A percentile compares a stretch with the other conserved stretches of the same genome.
Evolutionary conservation across 2,888 invertebrate species (phyloP).

Genomic region (Bombylius discolor): DNA sequence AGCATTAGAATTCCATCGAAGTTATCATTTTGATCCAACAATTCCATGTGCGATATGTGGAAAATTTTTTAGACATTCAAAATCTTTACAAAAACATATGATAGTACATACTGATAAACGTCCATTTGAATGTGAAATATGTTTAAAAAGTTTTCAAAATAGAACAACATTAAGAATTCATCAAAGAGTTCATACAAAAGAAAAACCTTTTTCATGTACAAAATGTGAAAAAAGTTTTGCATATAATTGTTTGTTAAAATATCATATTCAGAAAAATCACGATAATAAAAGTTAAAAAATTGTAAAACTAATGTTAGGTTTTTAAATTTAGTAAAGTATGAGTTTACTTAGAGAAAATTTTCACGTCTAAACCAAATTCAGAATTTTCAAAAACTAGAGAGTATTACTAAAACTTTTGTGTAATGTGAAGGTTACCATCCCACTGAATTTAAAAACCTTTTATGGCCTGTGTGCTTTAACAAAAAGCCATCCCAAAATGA

Average conservation of each 20-base stretch:
- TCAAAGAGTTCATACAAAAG: background rate
- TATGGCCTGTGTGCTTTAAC: too few relatives aligned
- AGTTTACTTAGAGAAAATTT: too few relatives aligned
- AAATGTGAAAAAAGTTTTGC: background rate
- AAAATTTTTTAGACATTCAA: background rate
- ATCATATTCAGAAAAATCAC: background rate
- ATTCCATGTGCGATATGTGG: conserved; percentile 1
- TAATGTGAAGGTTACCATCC: too few relatives aligned
- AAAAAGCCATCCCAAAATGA: too few relatives aligned
- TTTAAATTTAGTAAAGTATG: too few relatives aligned
- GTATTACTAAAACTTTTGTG: too few relatives aligned
- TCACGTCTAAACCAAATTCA: too few relatives aligned
- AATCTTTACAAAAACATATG: background rate
- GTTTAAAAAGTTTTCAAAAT: background rate
- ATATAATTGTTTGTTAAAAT: background rate
- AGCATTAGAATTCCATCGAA: background rate
- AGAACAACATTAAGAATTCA: background rate
- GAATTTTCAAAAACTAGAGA: too few relatives aligned
- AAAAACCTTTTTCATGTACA: background rate
- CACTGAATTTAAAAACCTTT: too few relatives aligned
- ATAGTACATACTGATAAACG: background rate
- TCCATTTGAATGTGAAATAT: background rate
- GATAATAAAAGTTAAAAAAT: too few relatives aligned
- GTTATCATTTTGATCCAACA: conserved; percentile 1
- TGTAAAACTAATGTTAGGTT: too few relatives aligned